Conservation (phyloP, 1,140 invertebrate genomes). For the Panagrolaimus sp. region DNA sequence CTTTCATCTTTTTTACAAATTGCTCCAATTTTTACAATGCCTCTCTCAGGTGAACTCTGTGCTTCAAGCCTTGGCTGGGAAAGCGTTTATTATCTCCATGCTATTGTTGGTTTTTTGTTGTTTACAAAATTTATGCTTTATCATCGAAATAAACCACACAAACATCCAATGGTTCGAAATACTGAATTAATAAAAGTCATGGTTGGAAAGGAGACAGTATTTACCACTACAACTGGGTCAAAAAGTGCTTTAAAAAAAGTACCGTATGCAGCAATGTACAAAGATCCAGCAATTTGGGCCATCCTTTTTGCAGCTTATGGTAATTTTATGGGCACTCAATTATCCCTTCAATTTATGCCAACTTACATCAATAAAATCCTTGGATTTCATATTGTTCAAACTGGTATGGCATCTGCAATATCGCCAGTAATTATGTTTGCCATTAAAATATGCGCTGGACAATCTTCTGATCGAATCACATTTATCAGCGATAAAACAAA, state of each 20-base stretch:
- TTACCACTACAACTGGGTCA: constrained; percentile 28
- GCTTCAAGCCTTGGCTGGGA: constrained; percentile 36
- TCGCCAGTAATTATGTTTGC: constrained; percentile 48
- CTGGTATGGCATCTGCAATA: constrained; percentile 47
- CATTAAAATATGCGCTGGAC: constrained; percentile 51
- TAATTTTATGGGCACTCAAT: constrained; percentile 44
- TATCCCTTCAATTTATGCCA: constrained; percentile 43
- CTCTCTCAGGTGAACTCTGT: constrained; percentile 43
- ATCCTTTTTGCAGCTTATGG: constrained; percentile 48
- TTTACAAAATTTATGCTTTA: constrained; percentile 49
- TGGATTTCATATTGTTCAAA: constrained; percentile 45
- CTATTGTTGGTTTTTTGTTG: constrained; percentile 39
- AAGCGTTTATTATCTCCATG: constrained; percentile 47
- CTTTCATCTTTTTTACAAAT: constrained; percentile 45
- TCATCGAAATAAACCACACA: constrained; percentile 43
- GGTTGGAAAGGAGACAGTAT: constrained; percentile 41
- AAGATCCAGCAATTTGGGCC: constrained; percentile 40
- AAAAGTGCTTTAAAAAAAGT: constrained; percentile 40
- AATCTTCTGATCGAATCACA: constrained; percentile 37
- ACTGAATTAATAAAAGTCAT: constrained; percentile 40
- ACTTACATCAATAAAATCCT: constrained; percentile 38
- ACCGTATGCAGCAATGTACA: constrained; percentile 36
- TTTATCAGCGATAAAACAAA: constrained; percentile 36
- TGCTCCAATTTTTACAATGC: constrained; percentile 51
- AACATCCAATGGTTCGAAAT: constrained; percentile 40